These are phyloP conservation scores for Mellivora capensis DNA, from an alignment of 2,113 vertebrate genomes.

Conservation along the genomic window DNA sequence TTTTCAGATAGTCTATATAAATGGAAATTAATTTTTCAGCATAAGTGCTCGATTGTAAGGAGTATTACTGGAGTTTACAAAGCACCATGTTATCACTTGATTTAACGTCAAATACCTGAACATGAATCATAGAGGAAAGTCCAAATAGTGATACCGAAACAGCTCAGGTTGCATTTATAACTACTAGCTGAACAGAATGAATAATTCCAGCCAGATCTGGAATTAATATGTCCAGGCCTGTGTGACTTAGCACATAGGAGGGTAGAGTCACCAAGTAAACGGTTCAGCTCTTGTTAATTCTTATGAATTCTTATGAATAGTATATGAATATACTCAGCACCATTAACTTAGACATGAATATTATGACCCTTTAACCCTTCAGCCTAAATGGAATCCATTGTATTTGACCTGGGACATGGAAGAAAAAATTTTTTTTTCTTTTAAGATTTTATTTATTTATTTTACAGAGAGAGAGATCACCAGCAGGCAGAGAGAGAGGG, in stretches of 20 bases:
- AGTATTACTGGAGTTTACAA: conserved; percentile 38
- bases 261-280: conserved; percentile 68
- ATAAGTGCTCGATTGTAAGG: not conserved
- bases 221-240: conserved; percentile 68
- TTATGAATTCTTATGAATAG: conserved; percentile 72
- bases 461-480: too few relatives aligned
- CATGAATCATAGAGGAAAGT: conserved; percentile 70
- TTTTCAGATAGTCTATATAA: conserved; percentile 44
- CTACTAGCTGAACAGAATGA: conserved; percentile 64
- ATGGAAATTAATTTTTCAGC: conserved; percentile 69
- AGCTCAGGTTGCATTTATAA: conserved; percentile 66
- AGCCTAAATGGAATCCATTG: not conserved
- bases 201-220: conserved; percentile 68
- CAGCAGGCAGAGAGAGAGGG: too few relatives aligned
- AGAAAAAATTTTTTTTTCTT: too few relatives aligned
- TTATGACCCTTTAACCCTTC: not conserved
- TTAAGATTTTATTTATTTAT: too few relatives aligned
- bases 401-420: not conserved
- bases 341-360: conserved; percentile 54
- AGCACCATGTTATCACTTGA: conserved; percentile 55
- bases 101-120: conserved; percentile 65
- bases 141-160: conserved; percentile 63
- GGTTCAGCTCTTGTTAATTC: conserved; percentile 67
- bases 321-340: conserved; percentile 53
- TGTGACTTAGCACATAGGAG: conserved; percentile 69